Base-by-base conservation (phyloP, 2,888 invertebrate species). In the Scrobipalpa costella region DNA sequence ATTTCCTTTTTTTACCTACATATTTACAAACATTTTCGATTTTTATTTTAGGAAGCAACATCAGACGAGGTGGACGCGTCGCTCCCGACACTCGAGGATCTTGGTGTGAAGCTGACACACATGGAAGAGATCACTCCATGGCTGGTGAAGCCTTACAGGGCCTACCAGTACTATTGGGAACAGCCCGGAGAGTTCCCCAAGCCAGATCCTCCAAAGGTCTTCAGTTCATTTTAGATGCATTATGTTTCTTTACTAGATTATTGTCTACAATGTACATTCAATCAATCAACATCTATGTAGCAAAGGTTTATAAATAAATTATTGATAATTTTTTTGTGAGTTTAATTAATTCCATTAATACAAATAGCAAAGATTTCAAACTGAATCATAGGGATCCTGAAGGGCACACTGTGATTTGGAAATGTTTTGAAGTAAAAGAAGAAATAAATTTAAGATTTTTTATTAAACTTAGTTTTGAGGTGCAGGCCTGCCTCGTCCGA, bases 41-140 rank as follows among this genome's bases (percentile, higher is more conserved):
- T 55, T 33, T 33, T 27, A 13, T 55, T 55, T 2, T 82, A 97
- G 94, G 98, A 98, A 84, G 93, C 94, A 69, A 92, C 95, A 6
- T 94, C 95, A 0, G 98, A 98, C 21, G 50, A 7, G 21, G 21
- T 21, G 13, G 50, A 52, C 21, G 21, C 21, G 21, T 21, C 21
- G 27, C 77, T 96, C 27, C 97, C 96, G 2, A 96, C 96, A 0
- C 85, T 98, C 62, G 96, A 97, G 83, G 98, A 98, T 90, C 93
- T 99, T 67, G 98, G 98, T 15, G 94, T 99, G 1, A 89, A 86
- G 40, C 92, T 96, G 63, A 96, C 95, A 0, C 78, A 88, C 1
- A 93, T 98, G 92, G 98, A 98, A 84, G 93, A 95, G 68, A 95
- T 95, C 81, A 94, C 94, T n/a, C 94, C 95, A 0, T 98, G 96